Conservation (phyloP, 2,888 invertebrate genomes). For the Hartigia nigra region DNA sequence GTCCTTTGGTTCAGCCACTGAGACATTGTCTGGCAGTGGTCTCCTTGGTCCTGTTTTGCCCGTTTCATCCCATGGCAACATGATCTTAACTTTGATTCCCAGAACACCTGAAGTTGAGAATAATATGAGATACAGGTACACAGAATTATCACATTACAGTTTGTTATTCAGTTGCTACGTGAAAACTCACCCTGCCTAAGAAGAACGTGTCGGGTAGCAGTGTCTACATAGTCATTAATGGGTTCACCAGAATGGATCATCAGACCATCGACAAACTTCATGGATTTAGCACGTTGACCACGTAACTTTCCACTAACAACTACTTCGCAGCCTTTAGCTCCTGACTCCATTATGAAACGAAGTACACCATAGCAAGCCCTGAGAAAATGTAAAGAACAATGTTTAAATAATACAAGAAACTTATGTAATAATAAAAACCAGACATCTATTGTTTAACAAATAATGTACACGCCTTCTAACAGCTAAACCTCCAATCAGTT, state of each 20-base stretch:
- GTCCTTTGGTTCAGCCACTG: conserved; percentile 95
- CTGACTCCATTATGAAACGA: conserved; percentile 95
- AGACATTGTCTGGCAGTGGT: conserved; percentile 95
- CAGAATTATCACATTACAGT: conserved; percentile 97
- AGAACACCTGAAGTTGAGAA: conserved; percentile 45
- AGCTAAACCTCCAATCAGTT: conserved; percentile 89
- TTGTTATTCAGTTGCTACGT: conserved; percentile 67
- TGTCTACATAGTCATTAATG: conserved; percentile 97
- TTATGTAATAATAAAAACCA: background rate
- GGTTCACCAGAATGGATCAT: conserved; percentile 99
- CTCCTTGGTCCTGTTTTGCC: conserved; percentile 96
- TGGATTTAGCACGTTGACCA: conserved; percentile 97
- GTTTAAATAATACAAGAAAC: background rate
- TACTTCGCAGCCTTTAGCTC: conserved; percentile 94
- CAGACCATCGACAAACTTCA: conserved; percentile 98
- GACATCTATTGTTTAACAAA: background rate
- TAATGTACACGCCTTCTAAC: conserved; percentile 68
- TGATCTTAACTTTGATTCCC: conserved; percentile 89
- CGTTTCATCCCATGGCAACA: conserved; percentile 96
- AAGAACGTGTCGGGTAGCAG: conserved; percentile 97
- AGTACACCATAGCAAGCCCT: conserved; percentile 97
- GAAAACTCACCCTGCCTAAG: conserved; percentile 84
- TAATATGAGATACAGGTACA: background rate
- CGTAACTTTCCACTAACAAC: conserved; percentile 97
- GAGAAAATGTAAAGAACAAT: background rate